phyloP scores from a whole-genome alignment of 2,888 invertebrate species.

The Proisotoma minuta region DNA sequence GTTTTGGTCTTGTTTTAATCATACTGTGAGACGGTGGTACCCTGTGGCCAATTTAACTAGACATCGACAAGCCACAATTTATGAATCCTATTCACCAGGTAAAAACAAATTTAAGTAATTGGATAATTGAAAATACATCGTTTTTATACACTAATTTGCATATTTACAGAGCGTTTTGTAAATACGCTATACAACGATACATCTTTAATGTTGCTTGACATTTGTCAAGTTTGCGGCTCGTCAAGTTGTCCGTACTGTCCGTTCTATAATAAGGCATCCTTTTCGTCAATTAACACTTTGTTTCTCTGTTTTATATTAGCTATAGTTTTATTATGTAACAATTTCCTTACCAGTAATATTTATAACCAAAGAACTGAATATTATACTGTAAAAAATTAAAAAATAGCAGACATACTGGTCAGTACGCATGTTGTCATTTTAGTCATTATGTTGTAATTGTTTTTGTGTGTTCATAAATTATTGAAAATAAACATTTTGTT shows the following conservation, averaged over 20 bases:
- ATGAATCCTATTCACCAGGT: conserved; percentile 58
- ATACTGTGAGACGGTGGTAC: conserved; percentile 56
- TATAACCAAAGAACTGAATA: too few relatives aligned
- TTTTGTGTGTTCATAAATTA: too few relatives aligned
- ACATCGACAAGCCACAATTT: conserved; percentile 55
- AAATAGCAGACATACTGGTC: too few relatives aligned
- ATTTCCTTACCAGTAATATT: too few relatives aligned
- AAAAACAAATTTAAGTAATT: conserved; percentile 42
- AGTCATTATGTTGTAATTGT: too few relatives aligned
- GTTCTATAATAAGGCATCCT: conserved; percentile 48
- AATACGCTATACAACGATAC: conserved; percentile 50
- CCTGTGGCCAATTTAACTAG: conserved; percentile 58
- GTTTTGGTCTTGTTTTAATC: conserved; percentile 55
- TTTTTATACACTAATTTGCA: too few relatives aligned
- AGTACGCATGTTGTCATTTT: too few relatives aligned
- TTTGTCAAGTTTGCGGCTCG: conserved; percentile 55
- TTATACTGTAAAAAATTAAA: too few relatives aligned
- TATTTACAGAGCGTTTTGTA: conserved; percentile 50
- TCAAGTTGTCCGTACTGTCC: conserved; percentile 56
- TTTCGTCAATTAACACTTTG: background rate
- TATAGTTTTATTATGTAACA: too few relatives aligned
- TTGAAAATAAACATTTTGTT: too few relatives aligned
- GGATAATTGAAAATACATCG: too few relatives aligned
- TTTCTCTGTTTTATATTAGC: background rate
- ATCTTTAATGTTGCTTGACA: conserved; percentile 52